A percentile compares a stretch with the other conserved stretches of the same genome.
phyloP scores from a whole-genome alignment of 1,140 invertebrate genomes.

The Pristionchus pacificus region DNA sequence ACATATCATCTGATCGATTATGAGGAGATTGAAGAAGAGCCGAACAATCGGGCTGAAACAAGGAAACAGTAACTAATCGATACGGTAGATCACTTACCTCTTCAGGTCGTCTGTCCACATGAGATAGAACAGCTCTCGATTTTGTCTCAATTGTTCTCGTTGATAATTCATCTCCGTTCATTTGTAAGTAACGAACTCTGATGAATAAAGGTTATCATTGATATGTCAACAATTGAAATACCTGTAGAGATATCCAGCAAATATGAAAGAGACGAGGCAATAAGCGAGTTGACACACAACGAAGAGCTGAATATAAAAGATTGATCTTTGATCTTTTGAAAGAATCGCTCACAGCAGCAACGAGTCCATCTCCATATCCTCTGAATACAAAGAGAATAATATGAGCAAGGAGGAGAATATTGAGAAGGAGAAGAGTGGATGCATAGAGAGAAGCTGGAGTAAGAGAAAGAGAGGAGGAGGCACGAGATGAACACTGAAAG shows the following conservation, averaged over 20 bases:
- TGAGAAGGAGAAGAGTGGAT: constrained; percentile 26
- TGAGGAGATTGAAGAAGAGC: neutral
- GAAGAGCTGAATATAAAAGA: neutral
- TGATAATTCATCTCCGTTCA: constrained; percentile 12
- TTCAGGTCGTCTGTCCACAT: neutral
- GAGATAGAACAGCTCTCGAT: constrained; percentile 18
- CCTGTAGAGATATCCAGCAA: constrained; percentile 12
- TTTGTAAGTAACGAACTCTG: neutral
- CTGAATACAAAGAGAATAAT: constrained; percentile 14
- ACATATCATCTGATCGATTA: neutral
- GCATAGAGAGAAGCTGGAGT: constrained; percentile 8
- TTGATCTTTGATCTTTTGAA: neutral
- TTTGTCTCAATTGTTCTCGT: constrained; percentile 26
- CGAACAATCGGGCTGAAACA: neutral
- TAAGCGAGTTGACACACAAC: neutral
- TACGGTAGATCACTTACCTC: neutral
- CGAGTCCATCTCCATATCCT: neutral
- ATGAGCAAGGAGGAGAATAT: constrained; percentile 17
- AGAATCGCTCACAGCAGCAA: neutral
- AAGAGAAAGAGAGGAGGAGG: constrained; percentile 1
- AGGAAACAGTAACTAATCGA: neutral
- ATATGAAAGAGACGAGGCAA: neutral
- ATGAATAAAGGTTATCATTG: neutral
- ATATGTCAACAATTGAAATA: neutral
- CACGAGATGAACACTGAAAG: neutral